Evolutionary conservation across 2,113 vertebrate species (phyloP).

Genomic region (Platichthys stellatus): DNA sequence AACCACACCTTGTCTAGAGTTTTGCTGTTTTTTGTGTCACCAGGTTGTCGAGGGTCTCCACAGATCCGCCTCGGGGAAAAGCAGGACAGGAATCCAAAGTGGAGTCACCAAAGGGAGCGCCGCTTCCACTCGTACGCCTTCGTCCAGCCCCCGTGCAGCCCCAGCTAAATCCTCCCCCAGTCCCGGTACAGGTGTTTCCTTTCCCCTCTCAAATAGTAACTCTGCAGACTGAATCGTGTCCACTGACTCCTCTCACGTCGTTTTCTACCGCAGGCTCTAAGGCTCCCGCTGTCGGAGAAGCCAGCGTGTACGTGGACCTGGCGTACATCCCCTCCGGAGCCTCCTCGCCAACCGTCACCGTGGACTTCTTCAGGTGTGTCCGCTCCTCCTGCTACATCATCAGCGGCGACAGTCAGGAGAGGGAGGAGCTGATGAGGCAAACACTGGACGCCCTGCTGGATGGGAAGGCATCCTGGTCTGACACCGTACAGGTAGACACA

Average conservation of each 20-base stretch:
- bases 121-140: conserved; percentile 52
- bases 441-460: conserved; percentile 89
- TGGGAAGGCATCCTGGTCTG: conserved; percentile 86
- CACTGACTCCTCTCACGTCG: background rate
- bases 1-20: too few relatives aligned
- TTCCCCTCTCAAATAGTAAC: background rate
- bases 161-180: conserved; percentile 53
- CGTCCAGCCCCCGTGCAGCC: conserved; percentile 51
- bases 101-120: conserved; percentile 50
- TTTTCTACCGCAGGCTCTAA: conserved; percentile 59
- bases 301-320: conserved; percentile 88
- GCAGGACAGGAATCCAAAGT: conserved; percentile 54
- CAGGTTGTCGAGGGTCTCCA: conserved; percentile 51
- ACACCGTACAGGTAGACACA: conserved; percentile 84
- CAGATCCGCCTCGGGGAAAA: conserved; percentile 71
- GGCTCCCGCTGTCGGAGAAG: conserved; percentile 52
- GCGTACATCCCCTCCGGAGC: conserved; percentile 90
- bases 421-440: conserved; percentile 84
- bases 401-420: conserved; percentile 88
- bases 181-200: conserved; percentile 27
- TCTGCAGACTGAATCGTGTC: background rate
- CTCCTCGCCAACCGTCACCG: conserved; percentile 83
- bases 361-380: conserved; percentile 89
- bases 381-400: conserved; percentile 93
- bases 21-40: background rate